Evolutionary conservation across 2,797 vertebrate genomes (phyloP), one percentile per base, ranked within the genome.

Genomic region (Rhincodon typus): DNA sequence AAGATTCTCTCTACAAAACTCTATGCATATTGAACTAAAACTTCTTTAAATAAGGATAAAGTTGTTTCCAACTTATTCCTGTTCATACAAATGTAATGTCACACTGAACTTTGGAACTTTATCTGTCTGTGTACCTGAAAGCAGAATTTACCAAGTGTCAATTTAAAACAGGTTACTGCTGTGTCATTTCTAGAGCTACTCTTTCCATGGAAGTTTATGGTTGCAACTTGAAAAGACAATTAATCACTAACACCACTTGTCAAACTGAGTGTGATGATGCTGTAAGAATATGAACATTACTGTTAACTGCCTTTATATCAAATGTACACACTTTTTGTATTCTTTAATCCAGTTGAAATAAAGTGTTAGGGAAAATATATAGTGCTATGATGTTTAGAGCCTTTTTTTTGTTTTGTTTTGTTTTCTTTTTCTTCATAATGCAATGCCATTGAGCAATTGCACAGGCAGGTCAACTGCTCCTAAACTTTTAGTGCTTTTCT

Each of bases 291-390:
- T 95, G 70, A 95, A 77, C 53, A 70, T 95, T 95, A 95, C 30
- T 72, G 70, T 95, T 53, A 72, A 95, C 94, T 72, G 70, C 90
- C 90, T 93, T 93, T 93, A 93, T 34, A 25, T 93, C 69, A 66
- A 93, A n/a, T 93, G 57, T 74, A 53, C 30, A 72, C 70, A 70
- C 30, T 94, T 91, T 94, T 72, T 70, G 12, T 46, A 94, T 25
- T 70, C 23, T 72, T 70, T 94, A 94, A 70, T 94, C 13, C 69
- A 57, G 69, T 95, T 74, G 94, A 74, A 74, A 94, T 94, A 94
- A 93, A 93, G 90, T 93, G 90, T n/a, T n/a, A 93, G 38, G 19
- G 42, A 67, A 62, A 91, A 91, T 34, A 91, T n/a, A 34, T 66
- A 38, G 19, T 93, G 34, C 19, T 66, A 7, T 91, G 53, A n/a